Conservation (phyloP, 2,113 vertebrate species). For the Saguinus imperator region DNA sequence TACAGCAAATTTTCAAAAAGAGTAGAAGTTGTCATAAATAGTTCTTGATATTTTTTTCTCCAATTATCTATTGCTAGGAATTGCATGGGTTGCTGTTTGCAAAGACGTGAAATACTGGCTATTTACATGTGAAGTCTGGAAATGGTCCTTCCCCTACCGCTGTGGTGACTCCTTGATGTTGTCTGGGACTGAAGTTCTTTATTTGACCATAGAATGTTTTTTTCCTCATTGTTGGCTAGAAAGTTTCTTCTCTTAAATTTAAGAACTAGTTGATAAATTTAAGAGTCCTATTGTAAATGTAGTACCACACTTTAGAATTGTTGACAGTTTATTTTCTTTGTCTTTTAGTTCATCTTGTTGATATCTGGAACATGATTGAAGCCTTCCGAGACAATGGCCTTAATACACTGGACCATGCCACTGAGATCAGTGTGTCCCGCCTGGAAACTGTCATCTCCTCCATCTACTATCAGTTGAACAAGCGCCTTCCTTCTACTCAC, state of each 20-base stretch:
- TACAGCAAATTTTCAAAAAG: background rate
- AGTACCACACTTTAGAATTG: background rate
- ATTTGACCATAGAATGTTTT: background rate
- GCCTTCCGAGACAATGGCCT: constrained; percentile 98
- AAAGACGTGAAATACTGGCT: background rate
- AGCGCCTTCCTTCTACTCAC: constrained; percentile 96
- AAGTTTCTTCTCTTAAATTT: background rate
- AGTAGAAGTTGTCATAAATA: background rate
- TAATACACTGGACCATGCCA: constrained; percentile 93
- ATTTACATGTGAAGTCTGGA: background rate
- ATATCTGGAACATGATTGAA: constrained; percentile 99
- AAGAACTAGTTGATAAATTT: background rate
- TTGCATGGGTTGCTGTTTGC: background rate
- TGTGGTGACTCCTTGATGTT: background rate
- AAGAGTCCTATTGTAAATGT: background rate
- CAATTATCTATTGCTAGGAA: background rate
- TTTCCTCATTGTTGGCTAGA: background rate
- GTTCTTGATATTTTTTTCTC: background rate
- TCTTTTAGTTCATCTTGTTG: constrained; percentile 94
- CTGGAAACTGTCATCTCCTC: constrained; percentile 98
- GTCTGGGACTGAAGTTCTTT: background rate
- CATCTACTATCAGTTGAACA: constrained; percentile 98
- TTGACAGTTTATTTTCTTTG: constrained; percentile 36
- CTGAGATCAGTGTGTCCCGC: constrained; percentile 97
- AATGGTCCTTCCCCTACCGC: background rate